Conservation (phyloP, 2,113 vertebrate genomes). For the Corythoichthys haematopterus region DNA sequence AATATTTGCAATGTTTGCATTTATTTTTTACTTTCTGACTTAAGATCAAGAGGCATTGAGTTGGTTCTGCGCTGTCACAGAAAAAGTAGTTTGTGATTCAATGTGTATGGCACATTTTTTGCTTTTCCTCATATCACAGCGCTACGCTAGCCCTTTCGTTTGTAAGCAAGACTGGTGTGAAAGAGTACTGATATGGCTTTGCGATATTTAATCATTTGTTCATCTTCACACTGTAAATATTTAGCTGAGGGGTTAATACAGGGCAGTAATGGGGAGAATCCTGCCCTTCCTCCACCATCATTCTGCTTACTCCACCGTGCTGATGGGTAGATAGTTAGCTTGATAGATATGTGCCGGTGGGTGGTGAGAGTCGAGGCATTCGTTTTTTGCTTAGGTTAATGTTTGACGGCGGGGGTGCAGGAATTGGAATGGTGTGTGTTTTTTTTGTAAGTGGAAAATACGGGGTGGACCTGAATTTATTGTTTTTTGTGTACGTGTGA, state of each 20-base stretch:
- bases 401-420: slow-evolving; percentile 51
- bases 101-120: slow-evolving; percentile 10
- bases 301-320: slow-evolving; percentile 40
- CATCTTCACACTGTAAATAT: slow-evolving; percentile 63
- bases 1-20: slow-evolving; percentile 3
- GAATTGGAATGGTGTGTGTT: slow-evolving; percentile 37
- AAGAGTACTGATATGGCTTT: slow-evolving; percentile 23
- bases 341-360: slow-evolving; percentile 56
- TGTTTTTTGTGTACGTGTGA: not conserved
- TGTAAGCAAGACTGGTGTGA: slow-evolving; percentile 27
- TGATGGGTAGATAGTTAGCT: slow-evolving; percentile 63
- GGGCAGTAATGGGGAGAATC: slow-evolving; percentile 62
- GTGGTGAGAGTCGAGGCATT: slow-evolving; percentile 45
- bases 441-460: slow-evolving; percentile 12
- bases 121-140: slow-evolving; percentile 16
- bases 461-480: slow-evolving; percentile 29
- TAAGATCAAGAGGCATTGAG: not conserved
- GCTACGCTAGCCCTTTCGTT: not conserved
- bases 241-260: slow-evolving; percentile 65
- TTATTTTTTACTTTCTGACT: not conserved
- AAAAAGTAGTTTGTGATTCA: slow-evolving; percentile 18
- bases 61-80: slow-evolving; percentile 4
- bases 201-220: slow-evolving; percentile 26
- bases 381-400: slow-evolving; percentile 67
- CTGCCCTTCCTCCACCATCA: slow-evolving; percentile 10